Evolutionary conservation across 2,797 vertebrate species (phyloP).

Genomic region (Caiman crocodilus): DNA sequence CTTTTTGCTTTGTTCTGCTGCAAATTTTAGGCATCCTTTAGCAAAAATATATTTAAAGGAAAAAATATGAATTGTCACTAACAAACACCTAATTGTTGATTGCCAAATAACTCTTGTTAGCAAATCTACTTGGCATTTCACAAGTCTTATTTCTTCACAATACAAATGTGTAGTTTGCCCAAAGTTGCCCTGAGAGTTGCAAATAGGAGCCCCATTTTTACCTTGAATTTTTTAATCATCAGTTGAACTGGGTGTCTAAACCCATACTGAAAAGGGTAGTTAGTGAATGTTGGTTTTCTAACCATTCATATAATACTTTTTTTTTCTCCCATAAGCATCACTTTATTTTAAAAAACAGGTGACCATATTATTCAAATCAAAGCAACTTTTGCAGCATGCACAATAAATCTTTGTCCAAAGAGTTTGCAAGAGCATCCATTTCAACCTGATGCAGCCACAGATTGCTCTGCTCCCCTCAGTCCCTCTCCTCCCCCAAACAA

Average conservation of each 20-base stretch:
- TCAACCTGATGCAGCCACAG: no score
- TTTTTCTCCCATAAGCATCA: neutral
- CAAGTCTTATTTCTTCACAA: accelerated
- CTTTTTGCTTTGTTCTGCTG: neutral
- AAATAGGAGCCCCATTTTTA: neutral
- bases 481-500: no score
- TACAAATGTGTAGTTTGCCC: neutral
- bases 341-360: neutral
- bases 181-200: neutral
- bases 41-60: conserved; percentile 7
- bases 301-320: neutral
- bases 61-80: conserved; percentile 1
- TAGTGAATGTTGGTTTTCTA: neutral
- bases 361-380: neutral
- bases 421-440: no score
- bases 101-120: neutral
- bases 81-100: neutral
- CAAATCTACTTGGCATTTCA: no score
- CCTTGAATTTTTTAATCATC: neutral
- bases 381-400: neutral
- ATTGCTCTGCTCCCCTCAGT: no score
- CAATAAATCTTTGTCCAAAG: neutral
- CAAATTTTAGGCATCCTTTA: neutral
- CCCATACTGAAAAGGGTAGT: neutral
- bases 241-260: neutral